These are phyloP conservation scores for Apistogramma diplotaenia DNA, from an alignment of 2,113 vertebrate genomes.

Conservation along the genomic window DNA sequence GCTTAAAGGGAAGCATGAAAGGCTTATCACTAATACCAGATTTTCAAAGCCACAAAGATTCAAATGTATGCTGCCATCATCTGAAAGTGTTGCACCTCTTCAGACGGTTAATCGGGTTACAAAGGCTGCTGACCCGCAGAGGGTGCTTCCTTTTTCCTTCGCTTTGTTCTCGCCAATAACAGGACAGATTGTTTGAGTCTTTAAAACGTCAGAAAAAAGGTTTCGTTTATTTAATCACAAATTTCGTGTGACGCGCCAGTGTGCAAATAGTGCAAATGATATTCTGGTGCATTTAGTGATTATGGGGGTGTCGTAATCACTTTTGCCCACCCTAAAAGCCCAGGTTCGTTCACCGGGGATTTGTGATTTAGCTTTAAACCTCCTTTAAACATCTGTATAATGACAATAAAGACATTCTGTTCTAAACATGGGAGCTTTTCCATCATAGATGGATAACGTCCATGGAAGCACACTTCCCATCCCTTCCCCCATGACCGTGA, in stretches of 20 bases:
- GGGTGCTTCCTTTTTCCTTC: background rate
- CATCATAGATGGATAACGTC: background rate
- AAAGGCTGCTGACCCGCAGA: background rate
- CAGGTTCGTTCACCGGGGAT: background rate
- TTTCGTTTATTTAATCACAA: too few relatives aligned
- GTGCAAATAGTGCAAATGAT: background rate
- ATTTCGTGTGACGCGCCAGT: background rate
- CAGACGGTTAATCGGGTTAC: background rate
- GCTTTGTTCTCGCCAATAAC: background rate
- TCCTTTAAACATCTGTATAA: too few relatives aligned
- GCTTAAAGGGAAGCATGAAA: background rate
- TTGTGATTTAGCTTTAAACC: background rate
- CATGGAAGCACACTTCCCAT: too few relatives aligned
- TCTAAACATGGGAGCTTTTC: background rate
- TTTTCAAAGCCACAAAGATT: background rate
- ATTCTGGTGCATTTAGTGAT: background rate
- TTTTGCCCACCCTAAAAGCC: background rate
- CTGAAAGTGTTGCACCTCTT: background rate
- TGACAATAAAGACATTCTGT: too few relatives aligned
- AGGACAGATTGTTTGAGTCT: background rate
- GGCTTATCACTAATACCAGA: background rate
- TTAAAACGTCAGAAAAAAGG: background rate
- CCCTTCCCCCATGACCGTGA: too few relatives aligned
- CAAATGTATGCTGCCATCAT: background rate
- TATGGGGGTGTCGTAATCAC: too few relatives aligned